Percentiles rank a stretch among this genome's conserved stretches.
phyloP scores from a whole-genome alignment of 2,888 invertebrate genomes.

The Unio delphinus region DNA sequence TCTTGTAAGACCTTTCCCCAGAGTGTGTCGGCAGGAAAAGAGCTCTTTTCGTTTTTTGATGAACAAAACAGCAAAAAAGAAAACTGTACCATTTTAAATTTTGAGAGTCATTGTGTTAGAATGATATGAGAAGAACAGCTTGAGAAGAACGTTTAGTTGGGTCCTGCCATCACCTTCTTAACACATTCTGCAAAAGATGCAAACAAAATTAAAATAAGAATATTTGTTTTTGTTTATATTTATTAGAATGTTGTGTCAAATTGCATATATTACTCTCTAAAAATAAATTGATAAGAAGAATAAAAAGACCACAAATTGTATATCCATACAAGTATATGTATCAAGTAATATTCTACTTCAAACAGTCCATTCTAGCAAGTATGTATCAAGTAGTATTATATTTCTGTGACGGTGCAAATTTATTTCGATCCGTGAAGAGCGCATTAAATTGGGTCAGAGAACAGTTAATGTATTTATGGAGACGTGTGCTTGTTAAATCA shows the following conservation, averaged over 20 bases:
- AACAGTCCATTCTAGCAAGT: no score
- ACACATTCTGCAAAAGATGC: slow-evolving; percentile 90
- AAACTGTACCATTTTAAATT: slow-evolving; percentile 5
- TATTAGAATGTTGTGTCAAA: no score
- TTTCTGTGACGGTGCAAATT: no score
- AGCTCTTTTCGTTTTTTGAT: slow-evolving; percentile 27
- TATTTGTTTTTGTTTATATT: no score
- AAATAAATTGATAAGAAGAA: neutral
- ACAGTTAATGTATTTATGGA: no score
- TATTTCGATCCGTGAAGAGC: no score
- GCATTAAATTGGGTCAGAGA: no score
- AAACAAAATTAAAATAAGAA: slow-evolving; percentile 61
- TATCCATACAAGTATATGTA: no score
- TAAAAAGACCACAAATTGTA: neutral
- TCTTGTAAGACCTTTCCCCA: slow-evolving; percentile 42
- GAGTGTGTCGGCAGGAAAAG: slow-evolving; percentile 21
- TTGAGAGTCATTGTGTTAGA: neutral
- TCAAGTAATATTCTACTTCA: no score
- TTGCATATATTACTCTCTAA: neutral
- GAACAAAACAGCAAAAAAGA: slow-evolving; percentile 2
- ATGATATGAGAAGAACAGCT: no score
- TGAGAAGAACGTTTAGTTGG: slow-evolving; percentile 29
- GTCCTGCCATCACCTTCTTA: slow-evolving; percentile 85
- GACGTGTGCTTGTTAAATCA: no score
- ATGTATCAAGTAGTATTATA: no score